phyloP scores from a whole-genome alignment of 1,140 invertebrate species.

The Ptiloglossa arizonensis region DNA sequence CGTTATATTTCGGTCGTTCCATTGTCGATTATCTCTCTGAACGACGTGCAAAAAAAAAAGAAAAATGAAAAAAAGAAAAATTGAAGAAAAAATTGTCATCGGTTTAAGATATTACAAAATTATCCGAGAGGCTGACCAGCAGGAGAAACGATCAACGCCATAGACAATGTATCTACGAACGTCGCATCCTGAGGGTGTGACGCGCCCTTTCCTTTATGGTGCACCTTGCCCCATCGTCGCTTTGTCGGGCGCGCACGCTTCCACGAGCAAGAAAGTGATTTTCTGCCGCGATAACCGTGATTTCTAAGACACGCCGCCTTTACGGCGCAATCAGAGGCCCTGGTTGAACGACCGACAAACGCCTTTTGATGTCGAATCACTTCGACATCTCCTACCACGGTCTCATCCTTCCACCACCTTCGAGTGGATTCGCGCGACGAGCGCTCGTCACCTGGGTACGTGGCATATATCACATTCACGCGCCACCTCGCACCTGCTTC shows the following conservation, averaged over 20 bases:
- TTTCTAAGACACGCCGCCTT: slow-evolving; percentile 57
- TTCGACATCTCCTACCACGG: background rate
- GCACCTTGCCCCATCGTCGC: slow-evolving; percentile 37
- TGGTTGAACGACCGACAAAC: slow-evolving; percentile 63
- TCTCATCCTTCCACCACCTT: slow-evolving; percentile 32
- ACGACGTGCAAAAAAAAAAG: too few relatives aligned
- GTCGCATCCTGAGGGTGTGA: background rate
- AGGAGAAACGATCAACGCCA: background rate
- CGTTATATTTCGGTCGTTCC: too few relatives aligned
- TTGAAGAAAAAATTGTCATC: background rate
- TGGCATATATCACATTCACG: slow-evolving; percentile 45
- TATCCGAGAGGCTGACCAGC: background rate
- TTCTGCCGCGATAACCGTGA: slow-evolving; percentile 61
- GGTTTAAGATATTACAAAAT: background rate
- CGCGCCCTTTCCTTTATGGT: slow-evolving; percentile 2
- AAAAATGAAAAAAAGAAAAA: background rate
- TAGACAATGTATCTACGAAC: slow-evolving; percentile 16
- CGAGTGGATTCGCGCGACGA: slow-evolving; percentile 33
- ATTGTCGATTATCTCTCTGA: too few relatives aligned
- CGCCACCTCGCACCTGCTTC: slow-evolving; percentile 38
- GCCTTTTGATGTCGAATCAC: slow-evolving; percentile 67
- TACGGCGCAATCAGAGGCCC: slow-evolving; percentile 43
- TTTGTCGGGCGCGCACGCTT: slow-evolving; percentile 43
- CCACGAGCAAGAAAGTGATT: slow-evolving; percentile 61
- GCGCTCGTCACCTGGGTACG: slow-evolving; percentile 33